A percentile compares a stretch with the other conserved stretches of the same genome.
These are phyloP conservation scores for Ophion ellenae DNA, from an alignment of 2,888 invertebrate species.

Conservation along the genomic window DNA sequence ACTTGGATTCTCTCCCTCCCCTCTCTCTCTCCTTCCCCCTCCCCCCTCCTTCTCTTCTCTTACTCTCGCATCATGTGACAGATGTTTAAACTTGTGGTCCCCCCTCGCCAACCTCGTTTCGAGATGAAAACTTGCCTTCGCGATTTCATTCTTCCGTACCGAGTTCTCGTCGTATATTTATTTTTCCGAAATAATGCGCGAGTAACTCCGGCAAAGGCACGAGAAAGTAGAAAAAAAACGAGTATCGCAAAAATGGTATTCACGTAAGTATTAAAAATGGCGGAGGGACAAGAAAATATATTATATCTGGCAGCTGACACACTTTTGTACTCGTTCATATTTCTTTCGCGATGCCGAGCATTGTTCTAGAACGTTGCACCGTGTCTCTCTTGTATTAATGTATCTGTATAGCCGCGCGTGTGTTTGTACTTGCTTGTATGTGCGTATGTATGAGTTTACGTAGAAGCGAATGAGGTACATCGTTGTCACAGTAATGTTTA, in stretches of 20 bases:
- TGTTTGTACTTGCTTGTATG: background rate
- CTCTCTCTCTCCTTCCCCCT: background rate
- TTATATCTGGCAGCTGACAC: slow-evolving; percentile 43
- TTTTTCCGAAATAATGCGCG: background rate
- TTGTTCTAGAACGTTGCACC: slow-evolving; percentile 51
- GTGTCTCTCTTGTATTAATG: slow-evolving; percentile 14
- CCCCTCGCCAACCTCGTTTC: background rate
- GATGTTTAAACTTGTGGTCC: slow-evolving; percentile 11
- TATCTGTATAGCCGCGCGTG: background rate
- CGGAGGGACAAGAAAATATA: background rate
- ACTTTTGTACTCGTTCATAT: slow-evolving; percentile 55
- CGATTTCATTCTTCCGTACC: background rate
- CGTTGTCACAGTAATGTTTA: slow-evolving; percentile 60
- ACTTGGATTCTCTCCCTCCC: slow-evolving; percentile 6
- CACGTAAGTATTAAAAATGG: slow-evolving; percentile 28
- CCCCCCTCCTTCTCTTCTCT: background rate
- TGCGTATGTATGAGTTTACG: slow-evolving; percentile 3
- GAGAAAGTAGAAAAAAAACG: background rate
- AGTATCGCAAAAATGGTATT: slow-evolving; percentile 9
- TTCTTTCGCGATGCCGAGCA: slow-evolving; percentile 48
- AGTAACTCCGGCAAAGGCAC: background rate
- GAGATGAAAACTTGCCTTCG: slow-evolving; percentile 1
- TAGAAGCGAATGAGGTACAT: slow-evolving; percentile 34
- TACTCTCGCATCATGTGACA: background rate
- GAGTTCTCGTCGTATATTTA: background rate